Base-by-base conservation (phyloP, 2,888 invertebrate genomes). In the Barypeithes pellucidus region DNA sequence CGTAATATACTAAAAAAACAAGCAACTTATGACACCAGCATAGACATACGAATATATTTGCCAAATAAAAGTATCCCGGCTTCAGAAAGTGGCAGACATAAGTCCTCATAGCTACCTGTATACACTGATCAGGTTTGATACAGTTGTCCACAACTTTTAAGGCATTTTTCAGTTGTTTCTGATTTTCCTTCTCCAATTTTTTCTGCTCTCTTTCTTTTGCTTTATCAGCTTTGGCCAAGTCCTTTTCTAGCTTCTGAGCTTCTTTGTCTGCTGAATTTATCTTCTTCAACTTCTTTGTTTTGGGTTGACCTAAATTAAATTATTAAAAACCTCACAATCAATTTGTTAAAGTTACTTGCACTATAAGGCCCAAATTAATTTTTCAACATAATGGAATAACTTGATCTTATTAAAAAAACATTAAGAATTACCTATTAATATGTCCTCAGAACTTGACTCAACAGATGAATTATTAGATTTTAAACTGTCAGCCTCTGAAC, bases 121-220 rank as follows among this genome's bases (percentile, higher is more conserved):
- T 74, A 62, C 81, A 82, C 73, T 84, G 81, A 69, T 82, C 82
- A 29, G 83, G 84, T 76, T 82, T 83, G 20, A 79, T 63, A 73
- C 80, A 82, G 72, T 79, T 81, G 43, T 77, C 74, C 4, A 77
- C 71, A n/a, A 70, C 73, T 72, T 71, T 76, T 62, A 78, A 47
- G 45, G 77, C 78, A 63, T 78, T 70, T 75, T 80, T 79, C 22
- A 79, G 24, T 45, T 75, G 61, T 62, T 79, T 76, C 71, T 77
- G 75, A 36, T 77, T 67, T 57, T 77, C 76, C 43, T 70, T 72
- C 36, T 74, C 73, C 8, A 71, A 0, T 65, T 72, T 63, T 43
- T 74, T 74, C 16, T 47, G 72, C 39, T 76, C 76, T 60, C 57
- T 57, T 65, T 76, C 74, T 66, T 43, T 62, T 8, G 47, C 63